Conservation (phyloP, 2,113 vertebrate species). For the Atlantisia rogersi region DNA sequence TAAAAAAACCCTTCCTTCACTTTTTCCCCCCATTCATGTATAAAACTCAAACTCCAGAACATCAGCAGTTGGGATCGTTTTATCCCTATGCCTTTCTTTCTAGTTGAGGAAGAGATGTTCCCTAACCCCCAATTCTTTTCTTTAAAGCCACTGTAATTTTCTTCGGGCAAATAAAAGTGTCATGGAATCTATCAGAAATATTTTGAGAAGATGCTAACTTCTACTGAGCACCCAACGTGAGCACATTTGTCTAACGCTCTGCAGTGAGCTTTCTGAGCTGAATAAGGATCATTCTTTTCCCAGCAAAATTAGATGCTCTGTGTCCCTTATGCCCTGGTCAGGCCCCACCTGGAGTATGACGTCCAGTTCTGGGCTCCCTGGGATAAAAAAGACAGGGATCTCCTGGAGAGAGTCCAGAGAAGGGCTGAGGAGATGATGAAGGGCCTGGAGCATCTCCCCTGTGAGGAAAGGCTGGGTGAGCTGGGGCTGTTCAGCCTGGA, state of each 20-base stretch:
- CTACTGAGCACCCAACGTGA: neutral
- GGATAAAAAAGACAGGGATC: too few species aligned
- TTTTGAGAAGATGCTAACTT: neutral
- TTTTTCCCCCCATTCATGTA: neutral
- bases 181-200: accelerated
- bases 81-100: neutral
- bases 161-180: neutral
- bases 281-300: neutral
- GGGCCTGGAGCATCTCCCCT: too few species aligned
- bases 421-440: too few species aligned
- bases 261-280: accelerated
- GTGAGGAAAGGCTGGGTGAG: too few species aligned
- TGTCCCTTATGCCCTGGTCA: neutral
- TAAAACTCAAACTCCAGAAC: neutral
- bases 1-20: neutral
- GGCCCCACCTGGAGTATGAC: too few species aligned
- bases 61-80: neutral
- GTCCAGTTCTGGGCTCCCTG: too few species aligned
- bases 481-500: too few species aligned
- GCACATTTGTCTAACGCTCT: neutral
- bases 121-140: neutral
- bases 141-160: neutral
- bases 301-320: neutral
- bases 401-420: too few species aligned
- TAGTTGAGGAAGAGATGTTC: neutral